Evolutionary conservation across 2,888 invertebrate species (phyloP), one percentile per base, ranked within the genome.

Genomic region (Phalera bucephala): DNA sequence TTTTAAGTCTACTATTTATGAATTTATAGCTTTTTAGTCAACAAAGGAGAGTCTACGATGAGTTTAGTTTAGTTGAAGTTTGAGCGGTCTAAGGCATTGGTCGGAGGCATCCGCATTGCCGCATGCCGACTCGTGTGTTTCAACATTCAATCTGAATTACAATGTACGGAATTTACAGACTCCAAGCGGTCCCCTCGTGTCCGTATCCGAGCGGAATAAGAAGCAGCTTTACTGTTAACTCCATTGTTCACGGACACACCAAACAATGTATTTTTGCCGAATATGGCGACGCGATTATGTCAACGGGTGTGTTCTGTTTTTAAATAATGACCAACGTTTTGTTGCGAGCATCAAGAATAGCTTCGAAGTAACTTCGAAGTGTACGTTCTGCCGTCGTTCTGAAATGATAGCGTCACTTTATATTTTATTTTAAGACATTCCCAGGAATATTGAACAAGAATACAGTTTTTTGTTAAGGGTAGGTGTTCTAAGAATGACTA

Each of bases 141-240:
- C 79, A 76, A 80, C 80, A 80, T 81, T 65, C 83, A 73, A 77
- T 80, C 84, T 82, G 88, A 87, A 87, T 88, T 76, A 81, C 84
- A 86, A 88, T 86, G 80, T 74, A 72, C 62, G 77, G 80, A 76
- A 80, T 84, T 72, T 72, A 80, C 81, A 77, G 80, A 73, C 73
- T 72, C 72, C 68, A 70, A 71, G 64, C 72, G 64, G 63, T 66
- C 67, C 63, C 66, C 47, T 60, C 55, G 73, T 65, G 80, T 81
- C 78, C 80, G 79, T 80, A 80, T 84, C 83, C 85, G 84, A 75
- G 70, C 82, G 83, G 87, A 87, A 87, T 88, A 86, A 86, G 85
- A 88, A 89, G 64, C 79, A 86, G 82, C 61, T 75, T 71, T 86
- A 87, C 86, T 80, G 87, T 87, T 86, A 84, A 73, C 72, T 78